Percentiles rank a stretch among this genome's conserved stretches.
Evolutionary conservation across 2,113 vertebrate species (phyloP).

Genomic region (Campylomormyrus tamandua): DNA sequence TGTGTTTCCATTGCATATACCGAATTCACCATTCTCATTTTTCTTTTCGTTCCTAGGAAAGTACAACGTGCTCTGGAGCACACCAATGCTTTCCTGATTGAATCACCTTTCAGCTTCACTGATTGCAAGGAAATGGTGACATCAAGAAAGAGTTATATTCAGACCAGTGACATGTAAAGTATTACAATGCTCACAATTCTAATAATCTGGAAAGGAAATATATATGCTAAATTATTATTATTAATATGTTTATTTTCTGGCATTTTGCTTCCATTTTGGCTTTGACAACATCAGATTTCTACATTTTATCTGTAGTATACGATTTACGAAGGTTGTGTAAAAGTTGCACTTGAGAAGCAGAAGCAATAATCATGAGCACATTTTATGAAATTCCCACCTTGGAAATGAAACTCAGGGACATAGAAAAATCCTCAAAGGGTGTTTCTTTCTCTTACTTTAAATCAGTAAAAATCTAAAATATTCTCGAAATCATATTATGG

Average conservation of each 20-base stretch:
- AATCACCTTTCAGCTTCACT: not conserved
- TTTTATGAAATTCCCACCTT: not conserved
- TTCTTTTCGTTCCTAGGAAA: not conserved
- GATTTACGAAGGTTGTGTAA: not conserved
- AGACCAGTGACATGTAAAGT: not conserved
- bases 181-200: not conserved
- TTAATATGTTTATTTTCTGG: not conserved
- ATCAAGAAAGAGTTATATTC: not conserved
- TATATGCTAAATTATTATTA: not conserved
- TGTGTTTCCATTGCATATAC: not conserved
- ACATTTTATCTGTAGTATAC: not conserved
- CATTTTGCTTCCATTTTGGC: not conserved
- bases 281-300: not conserved
- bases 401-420: not conserved
- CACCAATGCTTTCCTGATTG: not conserved
- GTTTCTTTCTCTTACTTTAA: not conserved
- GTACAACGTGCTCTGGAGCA: not conserved
- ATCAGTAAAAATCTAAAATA: not conserved
- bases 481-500: not conserved
- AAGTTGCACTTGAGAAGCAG: not conserved
- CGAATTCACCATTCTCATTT: not conserved
- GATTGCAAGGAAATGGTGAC: slow-evolving; percentile 3
- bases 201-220: not conserved
- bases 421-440: not conserved
- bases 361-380: not conserved